These are phyloP conservation scores for Xenops minutus DNA, from an alignment of 2,797 vertebrate genomes.

Conservation along the genomic window DNA sequence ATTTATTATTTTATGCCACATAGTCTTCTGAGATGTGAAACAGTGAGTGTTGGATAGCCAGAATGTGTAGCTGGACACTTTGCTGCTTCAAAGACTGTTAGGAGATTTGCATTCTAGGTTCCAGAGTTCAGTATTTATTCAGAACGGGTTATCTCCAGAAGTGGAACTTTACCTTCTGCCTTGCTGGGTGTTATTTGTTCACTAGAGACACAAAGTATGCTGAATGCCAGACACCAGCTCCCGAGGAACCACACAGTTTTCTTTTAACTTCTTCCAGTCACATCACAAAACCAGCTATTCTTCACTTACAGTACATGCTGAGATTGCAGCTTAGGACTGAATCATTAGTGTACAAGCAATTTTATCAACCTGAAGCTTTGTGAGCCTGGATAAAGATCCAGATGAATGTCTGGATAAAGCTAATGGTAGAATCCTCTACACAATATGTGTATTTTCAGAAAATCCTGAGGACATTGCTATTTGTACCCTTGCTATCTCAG, in stretches of 20 bases:
- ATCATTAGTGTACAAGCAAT: not conserved
- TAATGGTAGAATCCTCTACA: not conserved
- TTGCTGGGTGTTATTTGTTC: not conserved
- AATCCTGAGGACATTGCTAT: not conserved
- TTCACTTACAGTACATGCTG: not conserved
- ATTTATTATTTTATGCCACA: not conserved
- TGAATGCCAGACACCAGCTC: not conserved
- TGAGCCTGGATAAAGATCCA: not conserved
- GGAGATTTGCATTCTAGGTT: not conserved
- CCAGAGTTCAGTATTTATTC: not conserved
- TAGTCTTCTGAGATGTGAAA: not conserved
- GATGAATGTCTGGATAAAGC: not conserved
- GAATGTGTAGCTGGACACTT: not conserved
- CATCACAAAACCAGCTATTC: not conserved
- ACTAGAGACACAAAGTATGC: not conserved
- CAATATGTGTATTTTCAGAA: not conserved
- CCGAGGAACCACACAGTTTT: not conserved
- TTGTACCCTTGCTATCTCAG: not conserved
- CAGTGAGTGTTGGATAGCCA: not conserved
- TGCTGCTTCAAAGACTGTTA: not conserved
- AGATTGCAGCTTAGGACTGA: constrained; percentile 7
- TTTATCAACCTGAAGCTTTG: not conserved
- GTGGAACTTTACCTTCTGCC: not conserved
- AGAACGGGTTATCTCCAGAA: not conserved
- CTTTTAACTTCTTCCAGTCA: constrained; percentile 26